phyloP scores from a whole-genome alignment of 2,797 vertebrate species.

The Cephalopachus bancanus region DNA sequence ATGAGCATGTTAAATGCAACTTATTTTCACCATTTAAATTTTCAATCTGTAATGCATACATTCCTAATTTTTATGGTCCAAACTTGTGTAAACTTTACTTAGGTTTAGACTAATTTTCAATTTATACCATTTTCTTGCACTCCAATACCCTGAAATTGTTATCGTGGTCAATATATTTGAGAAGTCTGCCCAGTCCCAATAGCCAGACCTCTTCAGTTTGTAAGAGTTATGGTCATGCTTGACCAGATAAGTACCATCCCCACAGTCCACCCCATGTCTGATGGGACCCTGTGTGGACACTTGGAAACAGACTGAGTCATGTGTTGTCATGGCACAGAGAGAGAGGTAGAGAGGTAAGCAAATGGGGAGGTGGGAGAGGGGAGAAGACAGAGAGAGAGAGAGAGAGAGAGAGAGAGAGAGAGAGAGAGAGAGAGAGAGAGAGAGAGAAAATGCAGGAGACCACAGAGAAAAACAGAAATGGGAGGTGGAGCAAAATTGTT shows the following conservation, averaged over 20 bases:
- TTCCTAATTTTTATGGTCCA: conserved; percentile 3
- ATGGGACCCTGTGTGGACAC: not conserved
- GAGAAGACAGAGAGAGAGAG: no score
- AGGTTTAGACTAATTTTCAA: not conserved
- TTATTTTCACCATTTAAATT: conserved; percentile 49
- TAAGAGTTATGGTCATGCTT: not conserved
- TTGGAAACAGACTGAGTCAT: not conserved
- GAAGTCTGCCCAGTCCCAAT: not conserved
- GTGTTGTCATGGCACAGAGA: not conserved
- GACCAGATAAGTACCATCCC: not conserved
- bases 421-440: not conserved
- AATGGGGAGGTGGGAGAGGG: not conserved
- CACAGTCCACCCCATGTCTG: not conserved
- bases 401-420: not conserved
- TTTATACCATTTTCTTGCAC: conserved; percentile 30
- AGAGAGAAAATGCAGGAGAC: not conserved
- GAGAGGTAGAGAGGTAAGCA: not conserved
- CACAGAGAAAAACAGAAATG: not conserved
- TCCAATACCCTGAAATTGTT: not conserved
- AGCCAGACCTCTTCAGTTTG: not conserved
- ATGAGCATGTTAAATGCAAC: not conserved
- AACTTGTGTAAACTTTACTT: not conserved
- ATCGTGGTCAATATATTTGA: not conserved
- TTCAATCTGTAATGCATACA: not conserved
- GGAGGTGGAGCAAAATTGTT: not conserved